These are phyloP conservation scores for Pemphigus obesinymphae DNA, from an alignment of 1,140 invertebrate genomes.

Conservation along the genomic window DNA sequence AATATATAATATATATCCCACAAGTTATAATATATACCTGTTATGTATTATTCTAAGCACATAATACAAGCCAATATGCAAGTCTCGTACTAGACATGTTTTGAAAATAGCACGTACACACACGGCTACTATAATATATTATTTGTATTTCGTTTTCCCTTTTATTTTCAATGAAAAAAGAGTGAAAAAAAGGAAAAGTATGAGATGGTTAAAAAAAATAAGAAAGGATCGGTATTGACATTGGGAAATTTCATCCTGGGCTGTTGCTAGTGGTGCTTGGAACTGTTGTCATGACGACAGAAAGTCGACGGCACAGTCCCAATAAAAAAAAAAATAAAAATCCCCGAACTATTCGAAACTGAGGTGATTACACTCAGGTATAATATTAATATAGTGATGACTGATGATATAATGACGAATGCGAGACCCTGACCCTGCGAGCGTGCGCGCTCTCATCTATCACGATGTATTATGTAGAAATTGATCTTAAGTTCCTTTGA, in stretches of 20 bases:
- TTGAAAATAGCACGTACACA: neutral
- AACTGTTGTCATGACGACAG: slow-evolving; percentile 5
- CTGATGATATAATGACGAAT: neutral
- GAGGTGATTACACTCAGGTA: slow-evolving; percentile 24
- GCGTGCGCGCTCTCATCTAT: neutral
- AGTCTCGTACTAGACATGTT: neutral
- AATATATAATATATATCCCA: too few species aligned
- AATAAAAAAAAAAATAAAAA: slow-evolving; percentile 2
- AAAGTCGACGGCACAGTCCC: neutral
- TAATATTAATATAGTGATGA: neutral
- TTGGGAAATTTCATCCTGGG: slow-evolving; percentile 7
- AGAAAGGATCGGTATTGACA: slow-evolving; percentile 7
- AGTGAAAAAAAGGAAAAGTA: neutral
- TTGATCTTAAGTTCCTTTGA: neutral
- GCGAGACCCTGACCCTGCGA: slow-evolving; percentile 8
- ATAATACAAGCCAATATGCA: too few species aligned
- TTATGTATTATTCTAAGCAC: too few species aligned
- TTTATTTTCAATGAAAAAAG: neutral
- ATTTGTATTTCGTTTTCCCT: neutral
- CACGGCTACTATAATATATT: neutral
- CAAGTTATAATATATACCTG: too few species aligned
- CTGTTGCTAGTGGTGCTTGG: neutral
- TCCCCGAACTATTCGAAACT: neutral
- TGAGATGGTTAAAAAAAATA: neutral
- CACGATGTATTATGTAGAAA: neutral